Evolutionary conservation across 2,888 invertebrate genomes (phyloP).

Genomic region (Adelognathus sp.): DNA sequence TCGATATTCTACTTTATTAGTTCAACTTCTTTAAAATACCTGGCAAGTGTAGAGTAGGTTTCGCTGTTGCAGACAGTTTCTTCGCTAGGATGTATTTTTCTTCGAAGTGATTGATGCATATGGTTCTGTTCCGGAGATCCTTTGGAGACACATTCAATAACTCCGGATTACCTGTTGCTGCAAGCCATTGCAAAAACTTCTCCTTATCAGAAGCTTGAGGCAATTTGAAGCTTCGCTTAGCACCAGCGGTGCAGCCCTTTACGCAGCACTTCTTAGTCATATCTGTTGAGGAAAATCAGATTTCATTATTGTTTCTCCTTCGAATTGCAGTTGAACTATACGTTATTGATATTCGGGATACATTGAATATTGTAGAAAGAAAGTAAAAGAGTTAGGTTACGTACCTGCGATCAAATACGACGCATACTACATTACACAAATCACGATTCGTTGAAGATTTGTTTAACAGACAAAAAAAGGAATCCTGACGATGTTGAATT

Average conservation of each 20-base stretch:
- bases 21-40: background rate
- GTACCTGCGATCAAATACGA: too few species aligned
- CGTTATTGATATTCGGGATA: too few species aligned
- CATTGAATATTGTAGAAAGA: too few species aligned
- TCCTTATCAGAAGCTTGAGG: background rate
- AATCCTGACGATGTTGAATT: too few species aligned
- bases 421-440: too few species aligned
- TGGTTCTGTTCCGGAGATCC: background rate
- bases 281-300: background rate
- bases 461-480: too few species aligned
- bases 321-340: too few species aligned
- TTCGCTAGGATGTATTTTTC: background rate
- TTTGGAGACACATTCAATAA: background rate
- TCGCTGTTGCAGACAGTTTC: background rate
- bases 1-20: too few species aligned
- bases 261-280: background rate
- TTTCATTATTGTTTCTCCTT: too few species aligned
- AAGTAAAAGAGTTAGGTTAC: too few species aligned
- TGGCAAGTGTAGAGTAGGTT: background rate
- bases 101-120: background rate
- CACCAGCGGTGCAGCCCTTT: background rate
- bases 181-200: background rate
- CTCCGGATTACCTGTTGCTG: background rate
- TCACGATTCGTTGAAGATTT: too few species aligned
- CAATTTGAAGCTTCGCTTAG: background rate